Evolutionary conservation across 2,113 vertebrate species (phyloP).

Genomic region (rat (Rattus norvegicus)): GRCr8 NC_086027.1:3520001-3520500

Average conservation of each 20-base stretch:
- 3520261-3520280: not conserved
- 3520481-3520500: not conserved
- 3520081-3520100: not conserved
- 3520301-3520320: not conserved
- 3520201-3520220: not conserved
- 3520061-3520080: not conserved
- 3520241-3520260: not conserved
- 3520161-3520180: not conserved
- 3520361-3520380: not conserved
- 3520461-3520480: not conserved
- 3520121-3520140: not conserved
- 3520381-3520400: not conserved
- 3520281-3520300: not conserved
- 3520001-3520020: not conserved
- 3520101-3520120: not conserved
- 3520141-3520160: not conserved
- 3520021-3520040: not conserved
- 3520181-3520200: not conserved
- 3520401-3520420: not conserved
- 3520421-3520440: no score
- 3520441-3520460: not conserved
- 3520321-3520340: not conserved
- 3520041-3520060: not conserved
- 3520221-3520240: conserved; percentile 46
- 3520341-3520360: not conserved